Evolutionary conservation across 2,888 invertebrate species (phyloP), one percentile per base, ranked within the genome.

Genomic region (Stenichneumon culpator): DNA sequence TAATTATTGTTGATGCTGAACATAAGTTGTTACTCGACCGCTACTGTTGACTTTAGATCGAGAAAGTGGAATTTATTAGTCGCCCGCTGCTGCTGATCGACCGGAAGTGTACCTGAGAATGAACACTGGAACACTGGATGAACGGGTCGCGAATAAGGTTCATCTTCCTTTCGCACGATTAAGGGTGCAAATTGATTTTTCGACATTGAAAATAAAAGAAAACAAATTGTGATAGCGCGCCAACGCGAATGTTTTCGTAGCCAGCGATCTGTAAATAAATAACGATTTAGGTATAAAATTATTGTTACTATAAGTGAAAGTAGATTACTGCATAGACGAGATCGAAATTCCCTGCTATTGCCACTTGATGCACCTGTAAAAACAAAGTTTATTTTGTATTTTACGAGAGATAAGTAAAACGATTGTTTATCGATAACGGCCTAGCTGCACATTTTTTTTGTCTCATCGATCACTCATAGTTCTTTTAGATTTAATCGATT

Each of bases 1-100:
- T 87, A 87, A 88, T 90, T 90, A 90, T 92, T 93, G 90, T 90
- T 92, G 90, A 90, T 90, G 91, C 90, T 90, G 90, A 90, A 88
- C 78, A 82, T 91, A 91, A 91, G 90, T 92, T 92, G 92, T 92
- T 93, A 90, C 82, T 89, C 89, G 90, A n/a, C 90, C 91, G 84
- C 82, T 84, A 70, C 79, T 84, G 90, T 91, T 93, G 85, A 90
- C 44, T 44, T 86, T 90, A 92, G 89, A 88, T 86, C 25, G 57
- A 22, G 82, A 72, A 67, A 65, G 81, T 54, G 79, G 47, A 32
- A 60, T 80, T 50, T 63, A 52, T 47, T 77, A 74, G 80, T 65
- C 32, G 72, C 47, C 78, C 63, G 72, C 78, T 78, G 78, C 47
- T 83, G 70, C 72, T 82, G 72, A 82, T 70, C 77, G 78, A 84